phyloP scores from a whole-genome alignment of 2,113 vertebrate genomes.

The Microcebus jonahi region DNA sequence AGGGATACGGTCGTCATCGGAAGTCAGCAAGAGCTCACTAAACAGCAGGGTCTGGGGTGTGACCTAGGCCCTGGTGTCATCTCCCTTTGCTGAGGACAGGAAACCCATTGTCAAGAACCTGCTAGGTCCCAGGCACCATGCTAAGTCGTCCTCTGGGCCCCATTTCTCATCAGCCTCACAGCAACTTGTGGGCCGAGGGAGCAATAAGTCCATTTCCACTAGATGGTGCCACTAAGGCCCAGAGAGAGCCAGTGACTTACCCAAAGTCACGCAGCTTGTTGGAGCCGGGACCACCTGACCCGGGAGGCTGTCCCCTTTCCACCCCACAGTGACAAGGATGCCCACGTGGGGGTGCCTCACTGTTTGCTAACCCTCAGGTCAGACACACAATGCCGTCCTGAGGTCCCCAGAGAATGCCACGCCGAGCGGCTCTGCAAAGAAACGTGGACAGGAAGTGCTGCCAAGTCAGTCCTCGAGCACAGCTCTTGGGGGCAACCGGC shows the following conservation, averaged over 20 bases:
- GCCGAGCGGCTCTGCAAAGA: not conserved
- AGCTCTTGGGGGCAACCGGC: not conserved
- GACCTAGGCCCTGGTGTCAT: no score
- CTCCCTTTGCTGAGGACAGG: not conserved
- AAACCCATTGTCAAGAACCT: not conserved
- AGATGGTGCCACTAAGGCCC: not conserved
- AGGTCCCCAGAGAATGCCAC: not conserved
- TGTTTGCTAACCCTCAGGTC: not conserved
- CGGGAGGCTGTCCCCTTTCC: not conserved
- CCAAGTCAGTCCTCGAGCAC: not conserved
- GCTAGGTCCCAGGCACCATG: not conserved
- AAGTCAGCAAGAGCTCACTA: not conserved
- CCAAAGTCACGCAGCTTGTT: not conserved
- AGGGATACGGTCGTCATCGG: no score
- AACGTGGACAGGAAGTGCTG: not conserved
- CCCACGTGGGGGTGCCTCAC: not conserved
- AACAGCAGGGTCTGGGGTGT: not conserved
- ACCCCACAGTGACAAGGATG: not conserved
- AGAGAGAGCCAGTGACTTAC: not conserved
- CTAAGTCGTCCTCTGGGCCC: not conserved
- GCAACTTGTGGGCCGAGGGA: not conserved
- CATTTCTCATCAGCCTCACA: not conserved
- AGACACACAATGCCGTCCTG: not conserved
- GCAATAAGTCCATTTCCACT: not conserved
- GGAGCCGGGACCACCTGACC: not conserved